Conservation (phyloP, 64 coral and sea anemone genomes). For the Cladopsammia gracilis region DNA sequence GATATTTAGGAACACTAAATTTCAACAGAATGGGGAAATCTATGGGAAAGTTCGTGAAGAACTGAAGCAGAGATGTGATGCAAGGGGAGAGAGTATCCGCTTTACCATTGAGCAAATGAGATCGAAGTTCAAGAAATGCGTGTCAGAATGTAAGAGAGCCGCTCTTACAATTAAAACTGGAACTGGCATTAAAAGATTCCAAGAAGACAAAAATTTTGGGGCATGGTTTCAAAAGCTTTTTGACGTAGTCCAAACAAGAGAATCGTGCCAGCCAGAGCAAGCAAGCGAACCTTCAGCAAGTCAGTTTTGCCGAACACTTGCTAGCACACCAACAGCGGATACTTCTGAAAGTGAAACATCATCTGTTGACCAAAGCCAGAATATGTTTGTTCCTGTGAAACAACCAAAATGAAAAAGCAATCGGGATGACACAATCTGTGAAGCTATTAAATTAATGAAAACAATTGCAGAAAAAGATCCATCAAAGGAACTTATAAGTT, state of each 20-base stretch:
- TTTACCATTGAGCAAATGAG: constrained; percentile 63
- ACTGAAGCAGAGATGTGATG: constrained; percentile 29
- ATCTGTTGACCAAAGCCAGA: neutral
- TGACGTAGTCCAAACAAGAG: constrained; percentile 62
- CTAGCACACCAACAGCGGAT: constrained; percentile 16
- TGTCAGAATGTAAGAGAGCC: constrained; percentile 69
- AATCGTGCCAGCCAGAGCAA: constrained; percentile 58
- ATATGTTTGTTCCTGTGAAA: constrained; percentile 14
- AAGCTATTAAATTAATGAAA: constrained; percentile 69
- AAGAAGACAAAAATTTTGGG: constrained; percentile 66
- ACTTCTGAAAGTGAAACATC: constrained; percentile 39
- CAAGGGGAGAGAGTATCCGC: constrained; percentile 39
- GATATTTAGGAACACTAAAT: constrained; percentile 49
- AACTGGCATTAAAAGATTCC: constrained; percentile 71
- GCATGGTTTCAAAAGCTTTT: constrained; percentile 67
- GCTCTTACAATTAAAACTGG: constrained; percentile 78
- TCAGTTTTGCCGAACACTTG: neutral
- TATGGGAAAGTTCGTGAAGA: constrained; percentile 51
- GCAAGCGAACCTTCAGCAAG: constrained; percentile 60
- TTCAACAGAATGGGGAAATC: constrained; percentile 49
- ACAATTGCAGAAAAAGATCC: constrained; percentile 71
- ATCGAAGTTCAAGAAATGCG: constrained; percentile 77
- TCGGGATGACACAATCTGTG: constrained; percentile 45
- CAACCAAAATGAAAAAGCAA: constrained; percentile 38
- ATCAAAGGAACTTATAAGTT: constrained; percentile 62